phyloP scores from a whole-genome alignment of 2,113 vertebrate genomes.

The Anser cygnoides region DNA sequence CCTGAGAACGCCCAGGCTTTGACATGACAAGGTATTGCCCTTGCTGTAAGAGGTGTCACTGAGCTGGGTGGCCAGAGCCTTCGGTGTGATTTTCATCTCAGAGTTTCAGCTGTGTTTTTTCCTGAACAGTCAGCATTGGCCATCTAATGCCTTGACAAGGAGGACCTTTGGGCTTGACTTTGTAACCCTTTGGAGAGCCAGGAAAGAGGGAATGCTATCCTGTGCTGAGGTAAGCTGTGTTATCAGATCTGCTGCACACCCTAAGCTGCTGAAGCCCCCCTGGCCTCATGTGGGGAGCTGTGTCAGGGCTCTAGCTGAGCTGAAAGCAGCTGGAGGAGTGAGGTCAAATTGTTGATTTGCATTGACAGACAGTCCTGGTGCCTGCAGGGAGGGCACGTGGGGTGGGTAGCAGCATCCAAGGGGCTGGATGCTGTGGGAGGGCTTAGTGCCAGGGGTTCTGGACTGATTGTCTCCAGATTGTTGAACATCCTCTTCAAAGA shows the following conservation, averaged over 20 bases:
- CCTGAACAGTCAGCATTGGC: background rate
- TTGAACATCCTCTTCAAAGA: background rate
- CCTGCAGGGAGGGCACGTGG: background rate
- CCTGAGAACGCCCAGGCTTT: background rate
- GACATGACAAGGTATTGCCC: background rate
- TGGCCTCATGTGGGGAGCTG: background rate
- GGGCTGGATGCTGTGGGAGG: background rate
- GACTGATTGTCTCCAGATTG: background rate
- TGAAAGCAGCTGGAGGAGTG: constrained; percentile 12
- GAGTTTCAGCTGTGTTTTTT: background rate
- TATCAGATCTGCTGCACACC: background rate
- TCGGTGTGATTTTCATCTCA: background rate
- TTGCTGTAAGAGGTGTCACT: background rate
- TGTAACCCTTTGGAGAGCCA: background rate
- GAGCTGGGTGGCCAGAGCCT: background rate
- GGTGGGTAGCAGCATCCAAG: background rate
- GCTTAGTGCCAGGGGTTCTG: background rate
- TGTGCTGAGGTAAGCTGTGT: background rate
- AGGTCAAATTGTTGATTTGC: background rate
- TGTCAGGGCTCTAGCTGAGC: background rate
- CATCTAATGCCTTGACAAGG: background rate
- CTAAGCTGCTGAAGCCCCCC: background rate
- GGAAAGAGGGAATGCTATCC: background rate
- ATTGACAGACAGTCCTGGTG: background rate
- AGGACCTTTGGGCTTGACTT: background rate